Percentiles rank a stretch among this genome's conserved stretches.
Conservation (phyloP, 2,113 vertebrate species). For the Corythaixoides concolor region DNA sequence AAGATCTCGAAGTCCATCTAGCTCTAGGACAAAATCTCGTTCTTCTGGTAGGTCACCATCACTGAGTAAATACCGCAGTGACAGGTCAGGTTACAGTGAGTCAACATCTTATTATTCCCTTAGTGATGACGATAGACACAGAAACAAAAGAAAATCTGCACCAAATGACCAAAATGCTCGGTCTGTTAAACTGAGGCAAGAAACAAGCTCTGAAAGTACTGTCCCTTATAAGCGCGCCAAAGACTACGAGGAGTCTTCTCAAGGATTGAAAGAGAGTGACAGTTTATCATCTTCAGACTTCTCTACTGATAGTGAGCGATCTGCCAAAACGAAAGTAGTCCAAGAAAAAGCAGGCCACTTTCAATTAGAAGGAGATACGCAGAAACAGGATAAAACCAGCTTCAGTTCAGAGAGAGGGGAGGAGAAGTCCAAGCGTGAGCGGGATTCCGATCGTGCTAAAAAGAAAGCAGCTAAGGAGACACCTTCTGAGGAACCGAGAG, state of each 20-base stretch:
- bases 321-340: conserved; percentile 17
- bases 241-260: conserved; percentile 37
- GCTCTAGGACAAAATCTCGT: conserved; percentile 79
- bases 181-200: conserved; percentile 67
- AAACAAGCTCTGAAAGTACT: conserved; percentile 71
- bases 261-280: conserved; percentile 41
- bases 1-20: conserved; percentile 80
- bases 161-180: conserved; percentile 68
- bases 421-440: conserved; percentile 67
- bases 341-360: conserved; percentile 37
- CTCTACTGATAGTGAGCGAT: conserved; percentile 67
- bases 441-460: conserved; percentile 72
- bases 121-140: conserved; percentile 52
- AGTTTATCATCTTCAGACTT: conserved; percentile 68
- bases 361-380: background rate
- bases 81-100: conserved; percentile 78
- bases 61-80: conserved; percentile 69
- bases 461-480: conserved; percentile 65
- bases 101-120: conserved; percentile 82
- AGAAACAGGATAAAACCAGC: conserved; percentile 62
- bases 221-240: conserved; percentile 8
- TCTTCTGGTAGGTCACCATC: conserved; percentile 70
- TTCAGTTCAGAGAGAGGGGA: conserved; percentile 28
- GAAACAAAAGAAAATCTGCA: conserved; percentile 47
- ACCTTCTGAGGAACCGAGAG: conserved; percentile 29